Evolutionary conservation across 2,113 vertebrate species (phyloP).

Genomic region (Hystrix brachyura): DNA sequence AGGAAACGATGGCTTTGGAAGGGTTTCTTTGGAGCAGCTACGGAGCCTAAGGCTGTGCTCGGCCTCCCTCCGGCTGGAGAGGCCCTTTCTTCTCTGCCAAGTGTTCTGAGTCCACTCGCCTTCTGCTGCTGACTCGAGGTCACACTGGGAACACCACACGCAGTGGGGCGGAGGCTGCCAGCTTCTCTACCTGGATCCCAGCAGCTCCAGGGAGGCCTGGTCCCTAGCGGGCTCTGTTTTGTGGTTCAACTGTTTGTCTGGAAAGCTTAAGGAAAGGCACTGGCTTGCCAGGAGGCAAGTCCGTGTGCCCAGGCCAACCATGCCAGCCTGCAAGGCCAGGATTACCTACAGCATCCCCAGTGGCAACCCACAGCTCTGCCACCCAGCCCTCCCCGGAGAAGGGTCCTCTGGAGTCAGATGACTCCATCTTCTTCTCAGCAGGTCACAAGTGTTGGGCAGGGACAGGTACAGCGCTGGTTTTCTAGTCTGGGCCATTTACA

Average conservation of each 20-base stretch:
- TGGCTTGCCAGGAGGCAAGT: background rate
- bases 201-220: background rate
- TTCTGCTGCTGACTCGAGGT: background rate
- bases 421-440: background rate
- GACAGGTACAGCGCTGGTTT: background rate
- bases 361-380: background rate
- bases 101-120: background rate
- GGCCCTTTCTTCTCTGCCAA: background rate
- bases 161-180: background rate
- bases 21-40: background rate
- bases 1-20: background rate
- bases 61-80: no score
- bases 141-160: background rate
- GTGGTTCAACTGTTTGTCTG: background rate
- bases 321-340: background rate
- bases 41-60: background rate
- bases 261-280: background rate
- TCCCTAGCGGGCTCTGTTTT: background rate
- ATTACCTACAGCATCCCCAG: background rate
- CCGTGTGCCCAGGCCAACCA: background rate
- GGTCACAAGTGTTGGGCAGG: no score
- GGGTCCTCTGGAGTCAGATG: background rate
- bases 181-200: slow-evolving; percentile 2
- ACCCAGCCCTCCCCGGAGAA: background rate
- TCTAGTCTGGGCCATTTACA: background rate